Conservation (phyloP, 2,797 vertebrate genomes). For the Sebastes variabilis region DNA sequence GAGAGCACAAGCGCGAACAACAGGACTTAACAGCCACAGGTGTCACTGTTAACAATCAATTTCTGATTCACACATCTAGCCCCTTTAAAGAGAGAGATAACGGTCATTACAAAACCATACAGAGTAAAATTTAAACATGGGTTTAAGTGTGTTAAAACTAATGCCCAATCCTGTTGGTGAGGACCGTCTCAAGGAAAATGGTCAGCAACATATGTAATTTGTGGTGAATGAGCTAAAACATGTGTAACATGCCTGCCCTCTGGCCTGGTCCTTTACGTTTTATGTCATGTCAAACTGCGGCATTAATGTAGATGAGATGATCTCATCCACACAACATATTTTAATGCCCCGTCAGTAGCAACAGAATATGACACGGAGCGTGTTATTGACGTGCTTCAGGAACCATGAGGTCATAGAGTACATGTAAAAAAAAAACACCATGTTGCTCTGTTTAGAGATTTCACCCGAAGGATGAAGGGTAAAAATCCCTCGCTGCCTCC, state of each 20-base stretch:
- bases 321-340: background rate
- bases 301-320: background rate
- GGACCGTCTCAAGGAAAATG: background rate
- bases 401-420: background rate
- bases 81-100: too few relatives aligned
- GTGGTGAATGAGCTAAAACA: background rate
- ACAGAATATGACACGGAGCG: background rate
- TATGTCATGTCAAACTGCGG: background rate
- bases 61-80: too few relatives aligned
- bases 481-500: conserved; percentile 37
- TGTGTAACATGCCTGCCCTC: background rate
- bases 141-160: background rate
- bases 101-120: too few relatives aligned
- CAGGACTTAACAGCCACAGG: too few relatives aligned
- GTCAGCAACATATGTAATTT: background rate
- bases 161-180: background rate
- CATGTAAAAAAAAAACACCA: background rate
- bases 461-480: conserved; percentile 14
- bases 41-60: too few relatives aligned
- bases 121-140: background rate
- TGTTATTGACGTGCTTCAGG: background rate
- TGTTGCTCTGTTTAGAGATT: background rate
- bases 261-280: background rate
- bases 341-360: background rate
- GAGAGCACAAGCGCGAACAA: too few relatives aligned